Evolutionary conservation across 2,797 vertebrate genomes (phyloP).

Genomic region (Dryobates pubescens): DNA sequence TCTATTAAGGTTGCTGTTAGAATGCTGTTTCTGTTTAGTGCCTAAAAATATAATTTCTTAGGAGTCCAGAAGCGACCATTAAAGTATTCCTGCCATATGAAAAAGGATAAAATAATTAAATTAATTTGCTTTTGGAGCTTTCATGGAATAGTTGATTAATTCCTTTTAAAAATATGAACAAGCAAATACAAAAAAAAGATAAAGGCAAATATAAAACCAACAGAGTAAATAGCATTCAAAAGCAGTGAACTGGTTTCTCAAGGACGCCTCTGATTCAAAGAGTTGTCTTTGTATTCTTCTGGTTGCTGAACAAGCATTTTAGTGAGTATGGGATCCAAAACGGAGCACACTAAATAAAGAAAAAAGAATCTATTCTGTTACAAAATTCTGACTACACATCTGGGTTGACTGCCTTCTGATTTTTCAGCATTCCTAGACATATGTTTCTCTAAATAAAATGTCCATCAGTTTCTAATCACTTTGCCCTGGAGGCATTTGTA

Average conservation of each 20-base stretch:
- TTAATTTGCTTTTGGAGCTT: background rate
- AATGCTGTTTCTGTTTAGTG: background rate
- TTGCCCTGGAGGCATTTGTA: constrained; percentile 29
- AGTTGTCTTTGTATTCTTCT: background rate
- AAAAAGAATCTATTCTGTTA: constrained; percentile 19
- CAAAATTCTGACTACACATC: constrained; percentile 51
- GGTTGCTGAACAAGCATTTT: constrained; percentile 14
- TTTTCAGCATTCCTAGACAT: constrained; percentile 25
- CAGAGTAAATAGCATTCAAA: background rate
- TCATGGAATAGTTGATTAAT: background rate
- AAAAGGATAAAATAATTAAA: background rate
- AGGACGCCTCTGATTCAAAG: background rate
- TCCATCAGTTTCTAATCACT: constrained; percentile 54
- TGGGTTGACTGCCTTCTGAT: constrained; percentile 50
- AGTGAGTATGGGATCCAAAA: background rate
- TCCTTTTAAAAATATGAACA: background rate
- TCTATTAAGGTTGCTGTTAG: background rate
- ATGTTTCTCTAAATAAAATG: constrained; percentile 43
- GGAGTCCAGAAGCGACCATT: background rate
- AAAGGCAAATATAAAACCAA: background rate
- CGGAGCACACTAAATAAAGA: constrained; percentile 2
- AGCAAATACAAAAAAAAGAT: background rate
- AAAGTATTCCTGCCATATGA: background rate
- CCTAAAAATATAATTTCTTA: background rate
- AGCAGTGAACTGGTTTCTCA: background rate